Base-by-base conservation (phyloP, 2,113 vertebrate genomes). In the Coreoperca whiteheadi region DNA sequence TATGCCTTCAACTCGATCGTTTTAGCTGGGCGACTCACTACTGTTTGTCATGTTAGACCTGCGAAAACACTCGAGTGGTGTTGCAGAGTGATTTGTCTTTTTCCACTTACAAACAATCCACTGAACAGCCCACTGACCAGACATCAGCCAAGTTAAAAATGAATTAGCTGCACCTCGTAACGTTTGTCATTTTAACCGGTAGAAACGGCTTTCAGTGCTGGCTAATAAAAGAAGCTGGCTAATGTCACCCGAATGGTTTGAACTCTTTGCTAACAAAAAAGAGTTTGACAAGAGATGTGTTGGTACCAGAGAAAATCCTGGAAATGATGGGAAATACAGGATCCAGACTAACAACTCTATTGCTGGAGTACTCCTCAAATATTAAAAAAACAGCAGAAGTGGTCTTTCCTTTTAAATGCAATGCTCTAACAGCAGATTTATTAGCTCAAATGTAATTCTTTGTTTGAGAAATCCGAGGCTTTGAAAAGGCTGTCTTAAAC, bases 371-470 rank as follows among this genome's bases (percentile, higher is more conserved):
- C 30, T 46, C 28, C 59, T 74, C 23, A 70, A 41, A 75, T 41
- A n/a, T 53, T 23, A n/a, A 56, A 48, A 43, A 48, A 77, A 39
- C 51, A 56, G 48, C 70, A 56, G 46, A 28, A 68, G 7, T 56
- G 48, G 43, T 23, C 43, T 64, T 11, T 7, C 18, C 1, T 28
- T 46, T 65, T 15, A 43, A 48, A 41, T 23, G 25, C 43, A 37
- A 18, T 41, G 30, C 51, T 6, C 1, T 48, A 25, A 6, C 21
- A n/a, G n/a, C 30, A n/a, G 57, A 64, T 43, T 43, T 30, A 32
- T 54, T n/a, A 48, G 30, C 56, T 57, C 18, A 57, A 50, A 59
- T 21, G 25, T 32, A 25, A 14, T 34, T 81, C 18, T 39, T 41
- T 16, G 54, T 61, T 66, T 41, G 18, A 30, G 23, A 37, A 74